Percentiles rank a stretch among this genome's conserved stretches.
phyloP scores from a whole-genome alignment of 2,113 vertebrate genomes.

The Aptenodytes patagonicus region DNA sequence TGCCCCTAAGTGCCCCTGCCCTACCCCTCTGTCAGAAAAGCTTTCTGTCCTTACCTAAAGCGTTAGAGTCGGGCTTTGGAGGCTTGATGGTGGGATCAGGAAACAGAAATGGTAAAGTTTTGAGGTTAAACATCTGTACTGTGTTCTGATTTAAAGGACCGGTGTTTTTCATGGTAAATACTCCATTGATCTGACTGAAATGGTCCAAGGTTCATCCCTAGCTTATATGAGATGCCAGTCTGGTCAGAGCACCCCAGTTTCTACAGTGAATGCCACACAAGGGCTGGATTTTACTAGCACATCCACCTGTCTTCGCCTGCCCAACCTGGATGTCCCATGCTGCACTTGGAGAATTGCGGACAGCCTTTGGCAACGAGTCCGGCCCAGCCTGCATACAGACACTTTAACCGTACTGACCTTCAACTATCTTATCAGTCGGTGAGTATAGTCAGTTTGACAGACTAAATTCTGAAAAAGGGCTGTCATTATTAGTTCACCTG shows the following conservation, averaged over 20 bases:
- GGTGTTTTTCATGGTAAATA: neutral
- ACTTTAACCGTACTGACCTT: neutral
- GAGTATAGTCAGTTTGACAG: neutral
- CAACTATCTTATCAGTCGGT: neutral
- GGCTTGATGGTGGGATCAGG: no score
- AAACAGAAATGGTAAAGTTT: neutral
- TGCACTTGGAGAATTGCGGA: neutral
- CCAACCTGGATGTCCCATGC: neutral
- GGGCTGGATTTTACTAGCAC: neutral
- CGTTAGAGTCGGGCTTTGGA: neutral
- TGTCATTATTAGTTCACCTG: neutral
- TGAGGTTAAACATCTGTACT: neutral
- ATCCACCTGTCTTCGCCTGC: neutral
- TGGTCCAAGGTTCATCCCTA: neutral
- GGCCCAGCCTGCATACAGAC: neutral
- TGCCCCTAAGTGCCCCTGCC: neutral
- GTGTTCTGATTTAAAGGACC: neutral
- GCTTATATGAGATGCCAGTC: neutral
- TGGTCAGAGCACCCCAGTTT: neutral
- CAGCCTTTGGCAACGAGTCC: neutral
- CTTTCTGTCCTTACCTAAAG: neutral
- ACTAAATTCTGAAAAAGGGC: neutral
- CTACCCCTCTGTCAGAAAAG: neutral
- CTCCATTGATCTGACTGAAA: neutral
- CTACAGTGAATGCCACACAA: neutral